Conservation (phyloP, 2,888 invertebrate species). For the Cyrtodaria siliqua region DNA sequence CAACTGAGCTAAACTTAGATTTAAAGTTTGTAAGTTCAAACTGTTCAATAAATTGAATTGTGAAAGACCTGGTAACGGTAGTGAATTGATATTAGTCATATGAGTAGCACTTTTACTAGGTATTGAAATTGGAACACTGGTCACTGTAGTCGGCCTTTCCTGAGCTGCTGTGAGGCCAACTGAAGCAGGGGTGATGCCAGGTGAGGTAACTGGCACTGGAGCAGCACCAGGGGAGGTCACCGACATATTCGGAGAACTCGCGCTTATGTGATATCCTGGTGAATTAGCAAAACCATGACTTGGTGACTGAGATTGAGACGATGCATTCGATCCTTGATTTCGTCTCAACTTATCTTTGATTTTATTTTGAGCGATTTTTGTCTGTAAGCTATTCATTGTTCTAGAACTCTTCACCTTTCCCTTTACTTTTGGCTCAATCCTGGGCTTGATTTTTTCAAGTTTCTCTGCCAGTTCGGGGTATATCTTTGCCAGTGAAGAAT, state of each 20-base stretch:
- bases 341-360: conserved; percentile 85
- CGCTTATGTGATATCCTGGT: conserved; percentile 56
- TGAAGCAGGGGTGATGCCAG: neutral
- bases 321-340: conserved; percentile 64
- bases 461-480: conserved; percentile 85
- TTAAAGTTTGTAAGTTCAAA: conserved; percentile 52
- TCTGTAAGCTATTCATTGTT: conserved; percentile 85
- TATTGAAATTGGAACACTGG: neutral
- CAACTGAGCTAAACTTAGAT: conserved; percentile 54
- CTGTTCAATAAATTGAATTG: conserved; percentile 49
- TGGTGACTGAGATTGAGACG: conserved; percentile 72
- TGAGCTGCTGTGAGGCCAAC: neutral
- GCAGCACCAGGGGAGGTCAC: conserved; percentile 12
- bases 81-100: neutral
- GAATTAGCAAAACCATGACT: conserved; percentile 63
- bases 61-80: conserved; percentile 42
- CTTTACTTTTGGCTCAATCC: conserved; percentile 73
- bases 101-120: neutral
- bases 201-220: neutral
- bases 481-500: conserved; percentile 80
- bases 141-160: neutral
- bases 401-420: conserved; percentile 81
- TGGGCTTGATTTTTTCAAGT: conserved; percentile 80
- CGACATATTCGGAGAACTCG: conserved; percentile 54
- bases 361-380: conserved; percentile 86